Evolutionary conservation across 2,888 invertebrate genomes (phyloP), one percentile per base, ranked within the genome.

Genomic region (Lasioglossum zephyrum): DNA sequence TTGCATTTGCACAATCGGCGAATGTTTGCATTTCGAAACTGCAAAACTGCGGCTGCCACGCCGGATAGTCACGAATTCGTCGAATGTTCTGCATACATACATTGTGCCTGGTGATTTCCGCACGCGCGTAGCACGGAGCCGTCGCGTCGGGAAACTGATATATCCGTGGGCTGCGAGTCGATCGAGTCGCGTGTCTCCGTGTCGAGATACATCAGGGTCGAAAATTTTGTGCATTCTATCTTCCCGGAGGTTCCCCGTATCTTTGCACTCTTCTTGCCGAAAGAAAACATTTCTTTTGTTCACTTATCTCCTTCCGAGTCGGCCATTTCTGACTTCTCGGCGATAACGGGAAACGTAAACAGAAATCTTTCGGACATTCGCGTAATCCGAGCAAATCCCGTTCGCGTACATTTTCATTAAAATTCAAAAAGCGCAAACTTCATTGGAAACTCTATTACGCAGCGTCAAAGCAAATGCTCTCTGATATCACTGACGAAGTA

Each of bases 11-110:
- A 31, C 31, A 26, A 8, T n/a, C n/a, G 26, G 18, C 11, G 53
- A 80, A 70, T 70, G 57, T 57, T 79, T 82, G 74, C 39, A 76
- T 18, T 60, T 44, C 39, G 44, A 49, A 44, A 72, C 4, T 22
- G 36, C 8, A 36, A 66, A 31, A 22, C 69, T 13, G 69, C 69
- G 8, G 0, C 22, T 39, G 70, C 70, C 31, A 26, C 39, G 41
- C 31, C 53, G 39, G 26, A 80, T 49, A 74, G 70, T 63, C 41
- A 60, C 57, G 72, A 63, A 83, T 49, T 36, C 47, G 70, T 41
- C 18, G 39, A 36, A 39, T 8, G 22, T 53, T 2, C 16, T 6
- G 78, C 66, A 53, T 39, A 49, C 69, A 49, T 47, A 47, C 47
- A 36, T 53, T 36, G 69, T 6, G 36, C n/a, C 70, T n/a, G n/a